phyloP scores from a whole-genome alignment of 2,888 invertebrate species.

The Caenorhabditis sp. region DNA sequence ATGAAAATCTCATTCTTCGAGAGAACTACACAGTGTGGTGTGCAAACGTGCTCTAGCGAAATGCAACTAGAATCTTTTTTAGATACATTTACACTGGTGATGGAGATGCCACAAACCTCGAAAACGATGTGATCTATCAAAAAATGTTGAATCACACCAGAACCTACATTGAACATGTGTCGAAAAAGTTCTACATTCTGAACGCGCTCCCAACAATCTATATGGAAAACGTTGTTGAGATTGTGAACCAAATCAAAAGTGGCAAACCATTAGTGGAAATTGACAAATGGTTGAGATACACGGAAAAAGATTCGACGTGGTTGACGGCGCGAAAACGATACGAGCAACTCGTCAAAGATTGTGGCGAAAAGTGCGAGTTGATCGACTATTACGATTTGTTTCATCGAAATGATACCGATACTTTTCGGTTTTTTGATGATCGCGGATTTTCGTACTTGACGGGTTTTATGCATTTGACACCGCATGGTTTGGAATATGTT shows the following conservation, averaged over 20 bases:
- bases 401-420: conserved; percentile 4
- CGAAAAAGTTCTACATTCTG: not conserved
- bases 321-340: conserved; percentile 15
- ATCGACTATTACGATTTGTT: conserved; percentile 19
- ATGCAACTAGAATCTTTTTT: too few relatives aligned
- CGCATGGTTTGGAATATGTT: conserved; percentile 18
- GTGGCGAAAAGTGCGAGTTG: conserved; percentile 15
- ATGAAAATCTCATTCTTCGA: too few relatives aligned
- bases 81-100: conserved; percentile 19
- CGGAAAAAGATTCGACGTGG: not conserved
- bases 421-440: conserved; percentile 16
- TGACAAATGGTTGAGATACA: not conserved
- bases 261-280: conserved; percentile 10
- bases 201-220: not conserved
- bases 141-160: conserved; percentile 11
- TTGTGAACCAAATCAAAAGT: conserved; percentile 18
- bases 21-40: too few relatives aligned
- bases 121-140: not conserved
- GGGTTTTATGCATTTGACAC: conserved; percentile 8
- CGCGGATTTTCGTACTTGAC: conserved; percentile 19
- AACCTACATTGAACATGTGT: not conserved
- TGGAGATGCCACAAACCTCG: conserved; percentile 4
- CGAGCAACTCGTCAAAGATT: conserved; percentile 19
- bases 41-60: too few relatives aligned
- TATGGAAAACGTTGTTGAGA: not conserved